Base-by-base conservation (phyloP, 2,888 invertebrate species). In the Meiosimyza platycephala region DNA sequence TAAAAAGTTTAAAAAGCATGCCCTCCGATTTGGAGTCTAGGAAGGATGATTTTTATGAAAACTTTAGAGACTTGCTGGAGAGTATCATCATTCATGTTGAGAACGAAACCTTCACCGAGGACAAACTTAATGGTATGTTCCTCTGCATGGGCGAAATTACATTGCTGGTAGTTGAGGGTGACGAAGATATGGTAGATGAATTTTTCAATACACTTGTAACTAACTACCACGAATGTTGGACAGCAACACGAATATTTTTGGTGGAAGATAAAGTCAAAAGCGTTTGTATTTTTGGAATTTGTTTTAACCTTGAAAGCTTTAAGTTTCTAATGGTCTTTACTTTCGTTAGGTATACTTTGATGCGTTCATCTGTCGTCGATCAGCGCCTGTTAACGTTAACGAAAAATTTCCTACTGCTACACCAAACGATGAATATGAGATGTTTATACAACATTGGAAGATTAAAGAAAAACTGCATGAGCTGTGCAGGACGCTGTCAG, bases 401-500 rank as follows among this genome's bases (percentile, higher is more conserved):
- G 84, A 84, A 18, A 83, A 82, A 71, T 85, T 84, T 72, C 80
- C 84, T 1, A 74, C 83, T 0, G 79, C 83, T 1, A 84, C 83
- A n/a, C 74, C 80, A n/a, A 77, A 77, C 5, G 85, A 84, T 40
- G 76, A 77, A 72, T 79, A 79, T 6, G 71, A 82, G 15, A 84
- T 84, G 84, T 79, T 78, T 5, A 80, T 78, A 16, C 83, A 84
- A 69, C 84, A 84, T 64, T 65, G 80, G 62, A 80, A 79, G 28
- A 78, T 85, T 33, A 82, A 79, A 73, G 80, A 81, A 1, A 84
- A 83, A 63, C 13, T 84, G 3, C 57, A 18, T 0, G 74, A 54
- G 3, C 77, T 82, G 3, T 81, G 80, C 60, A 18, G 47, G 1
- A 18, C 52, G 9, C 40, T 74, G 55, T 16, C 16, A 2, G 47